Conservation (phyloP, 1,140 invertebrate species). For the Psix sp. region DNA sequence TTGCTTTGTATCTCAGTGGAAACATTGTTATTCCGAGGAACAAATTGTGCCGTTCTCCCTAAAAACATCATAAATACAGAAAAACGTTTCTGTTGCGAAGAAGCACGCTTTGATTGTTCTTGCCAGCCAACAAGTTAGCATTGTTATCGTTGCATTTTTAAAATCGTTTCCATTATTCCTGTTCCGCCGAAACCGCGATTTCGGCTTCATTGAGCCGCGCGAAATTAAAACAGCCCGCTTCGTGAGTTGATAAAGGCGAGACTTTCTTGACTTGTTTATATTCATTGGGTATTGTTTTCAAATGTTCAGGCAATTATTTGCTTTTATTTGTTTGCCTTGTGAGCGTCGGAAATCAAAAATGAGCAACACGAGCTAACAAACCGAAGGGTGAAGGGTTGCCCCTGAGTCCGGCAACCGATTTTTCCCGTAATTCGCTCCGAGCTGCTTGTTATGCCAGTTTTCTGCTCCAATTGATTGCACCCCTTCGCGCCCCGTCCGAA, state of each 20-base stretch:
- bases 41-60: no score
- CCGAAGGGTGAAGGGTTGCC: slow-evolving; percentile 8
- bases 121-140: slow-evolving; percentile 2
- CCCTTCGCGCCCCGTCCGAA: slow-evolving; percentile 38
- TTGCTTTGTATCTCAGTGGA: no score
- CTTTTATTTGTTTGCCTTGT: slow-evolving; percentile 15
- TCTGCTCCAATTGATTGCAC: slow-evolving; percentile 60
- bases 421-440: slow-evolving; percentile 58
- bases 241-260: not conserved
- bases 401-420: slow-evolving; percentile 35
- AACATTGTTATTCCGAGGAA: no score
- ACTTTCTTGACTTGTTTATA: slow-evolving; percentile 50
- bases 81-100: no score
- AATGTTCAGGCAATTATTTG: slow-evolving; percentile 37
- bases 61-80: no score
- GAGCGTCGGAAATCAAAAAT: slow-evolving; percentile 53
- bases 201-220: slow-evolving; percentile 39
- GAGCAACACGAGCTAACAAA: slow-evolving; percentile 25
- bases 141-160: slow-evolving; percentile 53
- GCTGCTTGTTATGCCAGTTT: slow-evolving; percentile 60
- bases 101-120: slow-evolving; percentile 26
- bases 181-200: slow-evolving; percentile 40
- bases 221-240: slow-evolving; percentile 53
- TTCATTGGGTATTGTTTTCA: slow-evolving; percentile 51
- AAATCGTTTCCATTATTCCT: slow-evolving; percentile 44